phyloP scores from a whole-genome alignment of 2,888 invertebrate genomes.

The Diaphora mendica region DNA sequence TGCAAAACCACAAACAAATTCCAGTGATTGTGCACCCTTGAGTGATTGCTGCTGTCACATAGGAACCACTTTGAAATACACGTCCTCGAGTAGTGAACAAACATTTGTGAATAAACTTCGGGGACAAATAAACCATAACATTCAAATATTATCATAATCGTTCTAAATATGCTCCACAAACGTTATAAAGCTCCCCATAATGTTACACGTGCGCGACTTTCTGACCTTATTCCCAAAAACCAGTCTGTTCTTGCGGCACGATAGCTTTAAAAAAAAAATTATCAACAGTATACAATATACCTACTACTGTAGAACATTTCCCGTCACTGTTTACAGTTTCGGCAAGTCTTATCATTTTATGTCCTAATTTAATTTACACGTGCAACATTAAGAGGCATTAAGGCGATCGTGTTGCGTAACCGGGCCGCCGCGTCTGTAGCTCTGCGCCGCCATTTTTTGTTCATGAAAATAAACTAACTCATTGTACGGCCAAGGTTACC shows the following conservation, averaged over 20 bases:
- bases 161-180: constrained; percentile 14
- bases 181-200: constrained; percentile 3
- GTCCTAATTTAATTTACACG: constrained; percentile 54
- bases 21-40: constrained; percentile 14
- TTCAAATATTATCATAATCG: constrained; percentile 26
- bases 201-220: constrained; percentile 4
- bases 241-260: constrained; percentile 10
- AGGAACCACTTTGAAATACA: constrained; percentile 36
- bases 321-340: constrained; percentile 40
- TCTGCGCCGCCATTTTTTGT: constrained; percentile 60
- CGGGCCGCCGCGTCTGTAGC: constrained; percentile 56
- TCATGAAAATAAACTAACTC: constrained; percentile 58
- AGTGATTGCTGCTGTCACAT: constrained; percentile 29
- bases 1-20: constrained; percentile 21
- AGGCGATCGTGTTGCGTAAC: constrained; percentile 60
- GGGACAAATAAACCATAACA: constrained; percentile 25
- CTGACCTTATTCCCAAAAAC: constrained; percentile 7
- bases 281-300: constrained; percentile 30
- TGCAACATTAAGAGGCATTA: constrained; percentile 39
- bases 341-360: constrained; percentile 49
- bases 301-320: constrained; percentile 19
- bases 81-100: constrained; percentile 24
- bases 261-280: constrained; percentile 17
- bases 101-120: constrained; percentile 17
- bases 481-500: constrained; percentile 80